Conservation (phyloP, 2,888 invertebrate species). For the Steinernema scapterisci region DNA sequence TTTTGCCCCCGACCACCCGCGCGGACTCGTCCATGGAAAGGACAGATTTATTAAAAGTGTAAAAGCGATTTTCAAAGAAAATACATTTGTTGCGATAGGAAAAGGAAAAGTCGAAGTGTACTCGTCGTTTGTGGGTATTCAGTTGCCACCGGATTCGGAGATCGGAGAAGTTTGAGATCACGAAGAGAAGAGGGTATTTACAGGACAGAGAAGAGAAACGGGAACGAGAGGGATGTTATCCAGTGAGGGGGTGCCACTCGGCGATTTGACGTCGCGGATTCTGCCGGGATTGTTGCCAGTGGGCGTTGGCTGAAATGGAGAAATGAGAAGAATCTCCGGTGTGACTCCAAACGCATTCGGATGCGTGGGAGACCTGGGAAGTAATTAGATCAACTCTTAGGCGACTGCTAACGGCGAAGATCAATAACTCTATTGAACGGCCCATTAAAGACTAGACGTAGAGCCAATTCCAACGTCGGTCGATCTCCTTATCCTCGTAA, state of each 20-base stretch:
- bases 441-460: no score
- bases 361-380: no score
- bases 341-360: no score
- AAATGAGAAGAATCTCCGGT: no score
- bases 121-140: constrained; percentile 7
- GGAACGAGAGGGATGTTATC: not conserved
- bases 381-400: no score
- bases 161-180: not conserved
- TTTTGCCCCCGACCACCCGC: no score
- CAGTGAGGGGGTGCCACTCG: constrained; percentile 80
- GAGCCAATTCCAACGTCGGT: no score
- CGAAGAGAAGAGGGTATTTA: constrained; percentile 4
- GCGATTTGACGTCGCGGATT: constrained; percentile 96
- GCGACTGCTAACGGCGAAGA: no score
- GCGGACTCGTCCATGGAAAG: not conserved
- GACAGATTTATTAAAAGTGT: constrained; percentile 9
- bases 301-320: constrained; percentile 74
- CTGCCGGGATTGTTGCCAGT: constrained; percentile 94
- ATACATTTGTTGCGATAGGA: not conserved
- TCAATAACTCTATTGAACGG: no score
- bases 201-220: not conserved
- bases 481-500: no score
- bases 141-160: not conserved
- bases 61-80: constrained; percentile 5
- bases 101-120: not conserved